phyloP scores from a whole-genome alignment of 2,113 vertebrate species.

The Paratilapia polleni region DNA sequence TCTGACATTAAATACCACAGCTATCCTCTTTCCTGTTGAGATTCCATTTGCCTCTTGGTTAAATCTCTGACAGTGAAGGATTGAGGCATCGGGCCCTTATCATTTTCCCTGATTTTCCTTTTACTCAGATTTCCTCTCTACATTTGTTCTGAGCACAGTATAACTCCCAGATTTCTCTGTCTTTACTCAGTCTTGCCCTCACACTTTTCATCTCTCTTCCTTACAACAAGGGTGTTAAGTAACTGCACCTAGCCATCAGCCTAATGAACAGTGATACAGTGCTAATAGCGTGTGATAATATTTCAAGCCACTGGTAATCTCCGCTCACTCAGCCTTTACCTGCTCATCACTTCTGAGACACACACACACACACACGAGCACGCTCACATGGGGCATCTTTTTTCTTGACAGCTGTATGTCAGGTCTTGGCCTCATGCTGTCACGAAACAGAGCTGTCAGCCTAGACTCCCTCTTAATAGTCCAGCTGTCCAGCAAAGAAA shows the following conservation, averaged over 20 bases:
- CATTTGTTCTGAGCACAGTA: neutral
- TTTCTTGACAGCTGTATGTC: conserved; percentile 51
- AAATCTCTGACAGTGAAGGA: conserved; percentile 34
- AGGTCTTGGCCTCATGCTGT: conserved; percentile 56
- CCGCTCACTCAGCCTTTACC: conserved; percentile 71
- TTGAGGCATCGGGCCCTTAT: neutral
- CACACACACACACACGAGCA: neutral
- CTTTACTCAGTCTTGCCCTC: neutral
- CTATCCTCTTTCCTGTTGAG: conserved; percentile 6
- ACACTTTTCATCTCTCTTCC: conserved; percentile 23
- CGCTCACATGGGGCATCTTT: neutral
- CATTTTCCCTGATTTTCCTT: conserved; percentile 18
- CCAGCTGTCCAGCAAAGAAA: conserved; percentile 22
- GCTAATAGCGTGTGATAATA: conserved; percentile 77
- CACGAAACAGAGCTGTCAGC: conserved; percentile 50
- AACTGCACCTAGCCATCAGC: conserved; percentile 54
- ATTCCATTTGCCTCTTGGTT: conserved; percentile 19
- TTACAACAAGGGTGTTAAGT: conserved; percentile 42
- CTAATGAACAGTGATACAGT: conserved; percentile 76
- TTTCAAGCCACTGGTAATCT: conserved; percentile 73
- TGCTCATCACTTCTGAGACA: conserved; percentile 52
- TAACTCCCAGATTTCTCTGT: neutral
- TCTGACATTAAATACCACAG: neutral
- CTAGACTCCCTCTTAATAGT: conserved; percentile 48
- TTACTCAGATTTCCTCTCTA: conserved; percentile 1